Base-by-base conservation (phyloP, 2,888 invertebrate species). In the Callinectes sapidus region DNA sequence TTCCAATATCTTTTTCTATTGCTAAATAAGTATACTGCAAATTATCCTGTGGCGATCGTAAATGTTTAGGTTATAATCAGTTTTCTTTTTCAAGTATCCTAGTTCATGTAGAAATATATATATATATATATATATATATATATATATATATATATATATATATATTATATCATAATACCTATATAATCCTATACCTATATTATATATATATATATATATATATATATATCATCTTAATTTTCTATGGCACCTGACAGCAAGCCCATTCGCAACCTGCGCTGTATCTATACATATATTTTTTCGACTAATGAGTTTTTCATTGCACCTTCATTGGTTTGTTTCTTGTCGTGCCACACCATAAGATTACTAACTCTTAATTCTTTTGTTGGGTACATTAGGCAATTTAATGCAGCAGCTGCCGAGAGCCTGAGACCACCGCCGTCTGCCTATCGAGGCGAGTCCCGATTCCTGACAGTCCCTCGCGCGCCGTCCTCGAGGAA, bases 401-500 rank as follows among this genome's bases (percentile, higher is more conserved):
- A 61, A 23, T 61, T 61, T 61, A 2, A 61, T 61, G 61, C 61
- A 61, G 61, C 16, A 61, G 61, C 18, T 61, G 61, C 61, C 61
- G 23, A 61, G 61, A 61, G 8, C 61, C 61, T 1, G 23, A 18
- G 61, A 61, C 55, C 61, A 61, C 18, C 16, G 61, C 61, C 61
- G 61, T 61, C 61, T 61, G 61, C 61, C 61, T 61, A 18, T 18
- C 61, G 61, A 61, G 23, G 61, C 61, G 61, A 61, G 5, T 16
- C 61, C 18, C 8, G 13, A 10, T 61, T 14, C 1, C 54, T 1
- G n/a, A 23, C 42, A 89, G 89, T 89, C 71, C 14, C 71, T 77
- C 39, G 89, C 71, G 89, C 77, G 71, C 66, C 89, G 89, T 61
- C 89, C 42, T 77, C 23, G 18, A 89, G 42, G n/a, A 77, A 89